Percentiles rank a stretch among this genome's conserved stretches.
Conservation (phyloP, 2,797 vertebrate genomes). For the Atherinosoma microstoma region DNA sequence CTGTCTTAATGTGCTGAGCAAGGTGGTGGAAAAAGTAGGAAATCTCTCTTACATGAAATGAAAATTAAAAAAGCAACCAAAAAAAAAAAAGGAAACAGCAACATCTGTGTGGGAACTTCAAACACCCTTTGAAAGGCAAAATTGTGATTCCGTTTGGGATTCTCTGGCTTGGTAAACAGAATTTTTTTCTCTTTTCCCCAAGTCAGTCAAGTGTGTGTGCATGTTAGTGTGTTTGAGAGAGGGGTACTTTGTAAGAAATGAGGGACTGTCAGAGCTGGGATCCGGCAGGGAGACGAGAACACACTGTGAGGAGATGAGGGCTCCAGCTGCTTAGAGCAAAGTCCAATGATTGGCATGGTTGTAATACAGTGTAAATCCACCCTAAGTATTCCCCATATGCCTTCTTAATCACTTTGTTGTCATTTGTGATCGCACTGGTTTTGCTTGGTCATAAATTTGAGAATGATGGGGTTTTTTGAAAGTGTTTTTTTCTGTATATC, state of each 20-base stretch:
- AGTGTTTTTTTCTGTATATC: not conserved
- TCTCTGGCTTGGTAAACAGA: constrained; percentile 77
- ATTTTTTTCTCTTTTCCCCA: constrained; percentile 64
- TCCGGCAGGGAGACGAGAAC: constrained; percentile 25
- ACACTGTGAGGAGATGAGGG: constrained; percentile 31
- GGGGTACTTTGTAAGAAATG: constrained; percentile 35
- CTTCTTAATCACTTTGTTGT: constrained; percentile 38
- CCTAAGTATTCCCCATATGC: constrained; percentile 3
- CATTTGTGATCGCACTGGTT: constrained; percentile 34
- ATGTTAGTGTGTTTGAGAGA: constrained; percentile 32
- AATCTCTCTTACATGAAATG: constrained; percentile 61
- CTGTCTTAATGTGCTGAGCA: constrained; percentile 64
- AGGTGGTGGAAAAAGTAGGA: constrained; percentile 61
- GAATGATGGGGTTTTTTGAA: constrained; percentile 20
- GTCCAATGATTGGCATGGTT: constrained; percentile 57
- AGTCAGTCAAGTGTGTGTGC: constrained; percentile 41
- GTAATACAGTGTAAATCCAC: constrained; percentile 53
- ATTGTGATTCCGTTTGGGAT: constrained; percentile 75
- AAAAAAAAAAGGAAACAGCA: constrained; percentile 54
- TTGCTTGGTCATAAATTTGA: constrained; percentile 24
- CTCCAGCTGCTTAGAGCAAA: constrained; percentile 38
- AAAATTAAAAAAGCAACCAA: constrained; percentile 23
- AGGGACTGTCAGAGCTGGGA: constrained; percentile 50
- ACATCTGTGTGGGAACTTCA: constrained; percentile 79
- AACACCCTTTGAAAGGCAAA: constrained; percentile 75